phyloP scores from a whole-genome alignment of 1,140 invertebrate species.

The Elymnias hypermnestra region DNA sequence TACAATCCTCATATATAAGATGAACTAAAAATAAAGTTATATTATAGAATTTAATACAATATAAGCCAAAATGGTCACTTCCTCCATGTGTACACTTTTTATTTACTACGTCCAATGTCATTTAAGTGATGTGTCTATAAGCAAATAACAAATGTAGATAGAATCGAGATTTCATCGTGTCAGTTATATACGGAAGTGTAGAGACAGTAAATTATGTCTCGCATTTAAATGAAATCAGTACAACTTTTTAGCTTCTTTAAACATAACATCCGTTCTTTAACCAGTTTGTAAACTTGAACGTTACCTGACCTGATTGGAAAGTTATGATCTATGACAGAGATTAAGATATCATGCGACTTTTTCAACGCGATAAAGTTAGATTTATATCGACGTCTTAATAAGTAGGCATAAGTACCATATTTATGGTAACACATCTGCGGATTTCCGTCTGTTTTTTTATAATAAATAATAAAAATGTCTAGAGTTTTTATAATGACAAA shows the following conservation, averaged over 20 bases:
- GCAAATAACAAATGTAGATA: no score
- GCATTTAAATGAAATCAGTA: conserved; percentile 25
- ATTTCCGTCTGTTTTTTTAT: no score
- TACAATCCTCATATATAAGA: no score
- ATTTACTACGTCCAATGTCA: no score
- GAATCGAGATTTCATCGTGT: no score
- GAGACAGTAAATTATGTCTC: conserved; percentile 15
- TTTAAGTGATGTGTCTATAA: no score
- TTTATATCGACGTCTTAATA: conserved; percentile 16
- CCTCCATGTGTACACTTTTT: no score
- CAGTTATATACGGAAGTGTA: conserved; percentile 7
- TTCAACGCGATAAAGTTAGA: conserved; percentile 19
- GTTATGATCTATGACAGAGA: conserved; percentile 52
- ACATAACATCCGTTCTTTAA: conserved; percentile 52
- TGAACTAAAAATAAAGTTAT: no score
- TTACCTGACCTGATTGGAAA: conserved; percentile 60
- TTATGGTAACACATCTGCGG: conserved; percentile 4
- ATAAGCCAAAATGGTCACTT: no score
- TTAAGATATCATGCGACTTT: conserved; percentile 39
- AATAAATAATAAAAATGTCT: no score
- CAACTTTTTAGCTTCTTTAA: conserved; percentile 28
- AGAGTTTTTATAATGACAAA: no score
- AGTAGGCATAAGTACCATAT: conserved; percentile 8
- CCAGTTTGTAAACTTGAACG: conserved; percentile 51
- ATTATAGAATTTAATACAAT: no score